Evolutionary conservation across 2,888 invertebrate species (phyloP), one percentile per base, ranked within the genome.

Genomic region (Platycheirus rosarum): DNA sequence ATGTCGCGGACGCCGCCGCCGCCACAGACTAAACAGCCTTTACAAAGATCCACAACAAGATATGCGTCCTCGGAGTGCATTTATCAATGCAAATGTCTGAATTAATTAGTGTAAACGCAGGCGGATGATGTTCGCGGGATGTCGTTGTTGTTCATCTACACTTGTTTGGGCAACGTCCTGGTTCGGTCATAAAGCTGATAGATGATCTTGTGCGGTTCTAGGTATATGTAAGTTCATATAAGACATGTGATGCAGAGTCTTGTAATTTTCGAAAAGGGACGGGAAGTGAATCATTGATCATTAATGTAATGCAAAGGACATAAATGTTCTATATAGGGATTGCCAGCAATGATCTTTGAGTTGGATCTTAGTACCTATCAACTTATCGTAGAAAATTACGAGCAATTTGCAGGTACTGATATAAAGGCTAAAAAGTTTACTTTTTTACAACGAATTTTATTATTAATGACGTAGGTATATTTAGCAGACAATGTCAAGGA

Each of bases 261-360:
- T 44, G 23, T 20, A 23, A 29, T 20, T 37, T 29, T 7, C 42
- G 4, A n/a, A 6, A 2, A 26, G 16, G 16, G 60, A 37, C 73
- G 37, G 77, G 73, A 78, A 73, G 40, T 73, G 29, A 20, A 32
- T 46, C 60, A 77, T 71, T 77, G 49, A 71, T 77, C 71, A 71
- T 49, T 32, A 57, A 32, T 57, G 53, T 29, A 37, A 55, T 65
- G 4, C 13, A 26, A 44, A 26, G 42, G 18, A 60, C 40, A 40
- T 55, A 26, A 60, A 26, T 29, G 8, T 37, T 46, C 53, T 40
- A 18, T 40, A 18, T 37, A 18, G 23, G 14, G 23, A 23, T 57
- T 26, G 57, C 23, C 40, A 40, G 40, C 23, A 40, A 57, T 57
- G 57, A 57, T 57, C 23, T 26, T 37, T 23, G 11, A 40, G 40